Conservation (phyloP, 2,113 vertebrate genomes). For the Boulengeromyrus knoepffleri region DNA sequence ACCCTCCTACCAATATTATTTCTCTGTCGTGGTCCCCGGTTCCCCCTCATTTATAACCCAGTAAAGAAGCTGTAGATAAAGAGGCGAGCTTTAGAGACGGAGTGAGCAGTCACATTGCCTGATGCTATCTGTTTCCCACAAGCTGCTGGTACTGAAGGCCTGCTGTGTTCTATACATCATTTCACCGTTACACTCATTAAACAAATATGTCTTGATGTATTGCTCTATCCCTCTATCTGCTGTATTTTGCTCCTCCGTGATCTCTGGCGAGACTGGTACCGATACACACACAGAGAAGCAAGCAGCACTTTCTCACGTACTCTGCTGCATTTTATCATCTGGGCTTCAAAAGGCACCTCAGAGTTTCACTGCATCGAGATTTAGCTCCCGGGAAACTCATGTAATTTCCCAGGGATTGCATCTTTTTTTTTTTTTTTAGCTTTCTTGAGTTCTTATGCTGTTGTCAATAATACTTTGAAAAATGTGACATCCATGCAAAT, state of each 20-base stretch:
- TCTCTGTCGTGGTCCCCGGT: slow-evolving; percentile 71
- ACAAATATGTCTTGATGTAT: slow-evolving; percentile 80
- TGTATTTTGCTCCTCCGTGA: neutral
- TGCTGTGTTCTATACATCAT: slow-evolving; percentile 94
- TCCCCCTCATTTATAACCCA: slow-evolving; percentile 89
- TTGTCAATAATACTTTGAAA: neutral
- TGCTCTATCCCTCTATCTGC: slow-evolving; percentile 66
- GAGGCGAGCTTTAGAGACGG: slow-evolving; percentile 72
- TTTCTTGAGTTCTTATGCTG: neutral
- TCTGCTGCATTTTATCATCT: neutral
- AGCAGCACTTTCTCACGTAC: neutral
- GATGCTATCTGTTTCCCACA: slow-evolving; percentile 85
- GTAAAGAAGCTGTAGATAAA: slow-evolving; percentile 77
- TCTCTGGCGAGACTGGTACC: neutral
- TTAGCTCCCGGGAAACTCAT: neutral
- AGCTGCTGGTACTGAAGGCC: slow-evolving; percentile 76
- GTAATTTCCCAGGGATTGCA: neutral
- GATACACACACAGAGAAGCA: neutral
- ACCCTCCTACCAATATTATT: slow-evolving; percentile 70
- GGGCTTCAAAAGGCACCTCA: neutral
- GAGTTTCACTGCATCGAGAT: neutral
- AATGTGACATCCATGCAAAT: neutral
- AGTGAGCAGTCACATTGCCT: slow-evolving; percentile 81
- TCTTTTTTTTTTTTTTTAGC: neutral
- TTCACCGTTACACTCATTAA: slow-evolving; percentile 83